Base-by-base conservation (phyloP, 2,888 invertebrate species). In the Melanostoma scalare region DNA sequence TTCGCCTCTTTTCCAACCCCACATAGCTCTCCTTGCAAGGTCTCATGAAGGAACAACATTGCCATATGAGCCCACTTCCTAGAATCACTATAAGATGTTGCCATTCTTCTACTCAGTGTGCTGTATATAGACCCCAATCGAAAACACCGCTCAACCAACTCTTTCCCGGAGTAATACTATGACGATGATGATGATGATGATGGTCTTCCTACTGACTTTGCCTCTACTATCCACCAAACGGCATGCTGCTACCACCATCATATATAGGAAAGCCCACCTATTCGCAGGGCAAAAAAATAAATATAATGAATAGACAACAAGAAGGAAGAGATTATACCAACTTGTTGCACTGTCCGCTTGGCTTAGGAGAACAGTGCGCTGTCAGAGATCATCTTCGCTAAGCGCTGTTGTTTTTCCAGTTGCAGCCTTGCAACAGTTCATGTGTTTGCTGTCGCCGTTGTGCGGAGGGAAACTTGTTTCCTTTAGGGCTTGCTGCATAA, bases 271-370 rank as follows among this genome's bases (percentile, higher is more conserved):
- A 71, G 71, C 79, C 79, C 79, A 79, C 84, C 79, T 84, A 65
- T 79, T 79, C 69, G 44, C 60, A 78, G 74, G 84, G 79, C 71
- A 75, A 76, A 76, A 67, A 79, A 78, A 71, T 79, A 75, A 74
- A 78, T 78, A 79, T 79, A 84, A 79, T 84, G 79, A 84, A 84
- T 84, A 84, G 84, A 55, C 84, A 84, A 75, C 84, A 79, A 79
- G 81, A 55, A 80, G 84, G 67, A 74, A 71, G 74, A 84, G 84
- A 84, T 84, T 84, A 79, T 74, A 75, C 79, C 84, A 84, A 84
- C 84, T 84, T 84, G 84, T 84, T 84, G 84, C 84, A 75, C 77
- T 84, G 84, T 84, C 78, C 84, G 75, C 42, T 67, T 42, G 9
- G 53, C 74, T 75, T 65, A 48, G 60, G 58, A 71, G 67, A 48